phyloP scores from a whole-genome alignment of 2,797 vertebrate species.

The Cryptoblepharus egeriae region DNA sequence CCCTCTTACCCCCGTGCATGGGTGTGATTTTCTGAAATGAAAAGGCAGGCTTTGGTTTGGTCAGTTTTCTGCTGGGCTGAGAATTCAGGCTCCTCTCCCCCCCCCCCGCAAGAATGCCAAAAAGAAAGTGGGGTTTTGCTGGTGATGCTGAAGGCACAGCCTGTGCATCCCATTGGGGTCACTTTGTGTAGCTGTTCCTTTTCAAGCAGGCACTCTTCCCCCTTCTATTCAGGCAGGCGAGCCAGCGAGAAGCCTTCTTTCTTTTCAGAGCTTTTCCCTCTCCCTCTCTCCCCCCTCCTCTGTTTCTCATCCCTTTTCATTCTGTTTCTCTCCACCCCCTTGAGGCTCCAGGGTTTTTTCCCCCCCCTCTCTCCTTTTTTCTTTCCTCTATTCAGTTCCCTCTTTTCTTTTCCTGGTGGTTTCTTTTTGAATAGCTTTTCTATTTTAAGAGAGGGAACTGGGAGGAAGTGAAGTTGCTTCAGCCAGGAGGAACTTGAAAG shows the following conservation, averaged over 20 bases:
- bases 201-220: conserved; percentile 76
- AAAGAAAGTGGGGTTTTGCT: conserved; percentile 73
- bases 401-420: conserved; percentile 68
- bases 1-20: neutral
- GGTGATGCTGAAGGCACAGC: conserved; percentile 64
- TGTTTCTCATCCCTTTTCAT: conserved; percentile 76
- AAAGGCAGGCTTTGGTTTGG: conserved; percentile 39
- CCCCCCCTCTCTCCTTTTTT: conserved; percentile 50
- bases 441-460: conserved; percentile 74
- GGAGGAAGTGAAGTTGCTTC: conserved; percentile 68
- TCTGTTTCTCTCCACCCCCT: conserved; percentile 70
- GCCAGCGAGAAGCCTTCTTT: conserved; percentile 76
- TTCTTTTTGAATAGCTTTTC: conserved; percentile 76
- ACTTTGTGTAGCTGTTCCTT: conserved; percentile 77
- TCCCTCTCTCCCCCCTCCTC: conserved; percentile 75
- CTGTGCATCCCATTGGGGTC: conserved; percentile 78
- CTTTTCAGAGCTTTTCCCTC: conserved; percentile 78
- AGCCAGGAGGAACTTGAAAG: conserved; percentile 70
- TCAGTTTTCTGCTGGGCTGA: conserved; percentile 66
- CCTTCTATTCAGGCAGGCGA: conserved; percentile 73
- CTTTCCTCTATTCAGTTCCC: conserved; percentile 69
- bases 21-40: neutral
- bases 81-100: conserved; percentile 73
- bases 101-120: conserved; percentile 71
- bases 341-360: conserved; percentile 66